These are phyloP conservation scores for Bubo scandiacus DNA, from an alignment of 2,113 vertebrate genomes.

Conservation along the genomic window DNA sequence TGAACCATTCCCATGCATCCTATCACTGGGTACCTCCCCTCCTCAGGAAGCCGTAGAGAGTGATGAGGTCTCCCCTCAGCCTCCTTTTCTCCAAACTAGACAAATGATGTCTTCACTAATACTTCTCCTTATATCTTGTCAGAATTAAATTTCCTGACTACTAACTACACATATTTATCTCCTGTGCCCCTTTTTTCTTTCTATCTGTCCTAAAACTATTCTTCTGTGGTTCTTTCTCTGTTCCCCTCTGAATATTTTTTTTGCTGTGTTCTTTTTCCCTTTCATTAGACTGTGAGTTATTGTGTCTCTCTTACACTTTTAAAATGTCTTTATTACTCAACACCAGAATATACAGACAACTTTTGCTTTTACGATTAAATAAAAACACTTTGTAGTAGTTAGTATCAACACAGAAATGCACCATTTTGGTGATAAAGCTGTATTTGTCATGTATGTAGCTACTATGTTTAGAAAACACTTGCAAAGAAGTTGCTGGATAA, in stretches of 20 bases:
- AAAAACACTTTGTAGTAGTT: not conserved
- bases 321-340: not conserved
- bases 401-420: not conserved
- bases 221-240: not conserved
- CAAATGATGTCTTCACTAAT: not conserved
- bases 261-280: not conserved
- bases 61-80: not conserved
- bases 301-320: not conserved
- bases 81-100: not conserved
- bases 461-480: not conserved
- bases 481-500: not conserved
- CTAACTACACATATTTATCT: not conserved
- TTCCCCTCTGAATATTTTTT: not conserved
- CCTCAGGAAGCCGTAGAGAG: not conserved
- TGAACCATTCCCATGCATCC: fast-evolving
- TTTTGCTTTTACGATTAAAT: not conserved
- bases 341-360: not conserved
- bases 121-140: not conserved
- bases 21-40: not conserved
- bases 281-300: not conserved
- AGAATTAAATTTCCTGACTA: not conserved
- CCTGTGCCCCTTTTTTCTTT: not conserved
- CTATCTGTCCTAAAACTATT: not conserved
- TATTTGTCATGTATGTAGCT: not conserved
- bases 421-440: not conserved